Conservation (phyloP, 2,113 vertebrate species). For the Ceyx melanurus region DNA sequence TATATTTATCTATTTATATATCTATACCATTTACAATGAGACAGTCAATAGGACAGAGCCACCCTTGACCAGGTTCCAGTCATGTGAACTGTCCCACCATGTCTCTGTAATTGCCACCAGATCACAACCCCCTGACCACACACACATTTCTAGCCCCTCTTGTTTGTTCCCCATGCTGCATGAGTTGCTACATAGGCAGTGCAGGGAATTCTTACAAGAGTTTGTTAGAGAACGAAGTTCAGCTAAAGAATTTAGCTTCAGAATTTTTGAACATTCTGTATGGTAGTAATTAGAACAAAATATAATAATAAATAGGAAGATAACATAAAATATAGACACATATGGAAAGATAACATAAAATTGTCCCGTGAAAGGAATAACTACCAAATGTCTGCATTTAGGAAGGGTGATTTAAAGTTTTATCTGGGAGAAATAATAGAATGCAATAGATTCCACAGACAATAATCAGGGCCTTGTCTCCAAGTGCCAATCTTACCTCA, state of each 20-base stretch:
- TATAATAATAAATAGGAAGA: not conserved
- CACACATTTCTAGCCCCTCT: too few species aligned
- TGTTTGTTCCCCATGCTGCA: too few species aligned
- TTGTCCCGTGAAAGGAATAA: not conserved
- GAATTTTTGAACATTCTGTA: not conserved
- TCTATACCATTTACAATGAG: not conserved
- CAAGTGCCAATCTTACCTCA: constrained; percentile 42
- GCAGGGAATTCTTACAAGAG: not conserved
- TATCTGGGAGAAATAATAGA: constrained; percentile 9
- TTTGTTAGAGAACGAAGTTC: not conserved
- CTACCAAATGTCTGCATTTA: not conserved
- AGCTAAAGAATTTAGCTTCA: not conserved
- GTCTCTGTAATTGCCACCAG: too few species aligned
- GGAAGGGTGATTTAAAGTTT: constrained; percentile 17
- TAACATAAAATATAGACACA: not conserved
- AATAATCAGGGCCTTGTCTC: constrained; percentile 14
- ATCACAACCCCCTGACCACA: too few species aligned
- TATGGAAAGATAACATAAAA: not conserved
- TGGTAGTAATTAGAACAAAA: not conserved
- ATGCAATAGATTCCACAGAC: constrained; percentile 15
- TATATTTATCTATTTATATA: not conserved
- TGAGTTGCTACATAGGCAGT: too few species aligned
- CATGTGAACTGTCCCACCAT: too few species aligned
- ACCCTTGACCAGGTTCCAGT: too few species aligned
- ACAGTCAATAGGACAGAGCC: too few species aligned